Percentiles rank a stretch among this genome's conserved stretches.
These are phyloP conservation scores for Dryobotodes eremita DNA, from an alignment of 2,888 invertebrate species.

Conservation along the genomic window DNA sequence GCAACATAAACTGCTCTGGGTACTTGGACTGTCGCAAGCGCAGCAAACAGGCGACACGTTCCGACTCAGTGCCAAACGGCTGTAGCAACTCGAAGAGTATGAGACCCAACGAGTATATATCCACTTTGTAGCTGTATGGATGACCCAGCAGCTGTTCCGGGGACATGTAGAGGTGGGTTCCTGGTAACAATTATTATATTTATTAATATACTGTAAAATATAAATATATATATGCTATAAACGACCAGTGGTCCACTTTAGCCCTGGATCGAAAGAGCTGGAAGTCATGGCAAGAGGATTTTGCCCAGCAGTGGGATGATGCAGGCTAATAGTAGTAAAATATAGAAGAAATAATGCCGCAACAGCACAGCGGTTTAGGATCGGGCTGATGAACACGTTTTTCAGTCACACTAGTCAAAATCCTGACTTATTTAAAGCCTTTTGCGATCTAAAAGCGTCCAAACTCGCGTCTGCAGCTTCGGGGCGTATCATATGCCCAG, in stretches of 20 bases:
- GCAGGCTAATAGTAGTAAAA: too few species aligned
- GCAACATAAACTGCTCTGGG: constrained; percentile 92
- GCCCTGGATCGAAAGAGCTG: too few species aligned
- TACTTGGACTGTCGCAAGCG: constrained; percentile 92
- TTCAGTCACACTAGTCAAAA: neutral
- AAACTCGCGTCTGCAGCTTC: neutral
- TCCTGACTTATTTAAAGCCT: neutral
- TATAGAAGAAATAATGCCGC: neutral
- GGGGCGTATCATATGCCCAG: neutral
- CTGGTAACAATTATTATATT: constrained; percentile 78
- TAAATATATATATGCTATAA: too few species aligned
- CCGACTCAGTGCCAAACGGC: constrained; percentile 97
- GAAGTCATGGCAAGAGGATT: too few species aligned
- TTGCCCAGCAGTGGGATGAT: too few species aligned
- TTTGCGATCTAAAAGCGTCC: neutral
- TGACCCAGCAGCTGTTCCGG: constrained; percentile 96
- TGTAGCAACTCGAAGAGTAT: constrained; percentile 98
- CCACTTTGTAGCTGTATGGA: constrained; percentile 97
- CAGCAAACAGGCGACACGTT: constrained; percentile 93
- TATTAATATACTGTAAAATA: too few species aligned
- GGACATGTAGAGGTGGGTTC: constrained; percentile 99
- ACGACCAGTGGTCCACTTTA: too few species aligned
- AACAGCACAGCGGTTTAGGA: neutral
- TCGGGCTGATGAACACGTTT: neutral
- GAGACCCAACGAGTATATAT: constrained; percentile 98